These are phyloP conservation scores for Andrena bucephala DNA, from an alignment of 2,888 invertebrate genomes.

Conservation along the genomic window DNA sequence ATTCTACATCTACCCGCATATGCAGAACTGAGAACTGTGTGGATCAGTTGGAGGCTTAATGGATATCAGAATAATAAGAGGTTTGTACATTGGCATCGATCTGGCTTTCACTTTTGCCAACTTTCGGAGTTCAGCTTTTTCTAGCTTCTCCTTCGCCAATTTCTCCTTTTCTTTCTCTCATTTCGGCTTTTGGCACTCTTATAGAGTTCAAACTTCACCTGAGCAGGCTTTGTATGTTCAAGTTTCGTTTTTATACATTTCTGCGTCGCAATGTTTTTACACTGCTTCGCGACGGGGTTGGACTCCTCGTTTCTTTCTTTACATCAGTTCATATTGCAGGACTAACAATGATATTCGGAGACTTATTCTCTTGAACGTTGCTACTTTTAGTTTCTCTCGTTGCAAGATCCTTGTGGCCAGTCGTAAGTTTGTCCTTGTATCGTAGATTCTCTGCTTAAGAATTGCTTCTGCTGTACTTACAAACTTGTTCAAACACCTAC, in stretches of 20 bases:
- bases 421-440: slow-evolving; percentile 59
- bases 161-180: slow-evolving; percentile 82
- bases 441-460: slow-evolving; percentile 81
- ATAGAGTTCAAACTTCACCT: too few relatives aligned
- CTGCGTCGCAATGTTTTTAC: slow-evolving; percentile 84
- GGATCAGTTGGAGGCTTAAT: slow-evolving; percentile 87
- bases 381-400: background rate
- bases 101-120: slow-evolving; percentile 88
- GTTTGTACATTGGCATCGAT: slow-evolving; percentile 87
- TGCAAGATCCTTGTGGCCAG: too few relatives aligned
- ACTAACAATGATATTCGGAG: slow-evolving; percentile 38
- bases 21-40: slow-evolving; percentile 88
- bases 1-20: slow-evolving; percentile 59
- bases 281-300: slow-evolving; percentile 71
- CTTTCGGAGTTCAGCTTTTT: slow-evolving; percentile 86
- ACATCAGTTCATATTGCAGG: background rate
- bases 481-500: slow-evolving; percentile 74
- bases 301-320: background rate
- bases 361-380: slow-evolving; percentile 53
- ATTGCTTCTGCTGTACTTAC: slow-evolving; percentile 87
- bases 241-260: too few relatives aligned
- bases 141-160: slow-evolving; percentile 85
- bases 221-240: too few relatives aligned
- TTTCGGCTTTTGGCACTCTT: slow-evolving; percentile 66
- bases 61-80: slow-evolving; percentile 86